Percentiles rank a stretch among this genome's conserved stretches.
phyloP scores from a whole-genome alignment of 2,113 vertebrate genomes.

The Pseudorhombus dupliciocellatus region DNA sequence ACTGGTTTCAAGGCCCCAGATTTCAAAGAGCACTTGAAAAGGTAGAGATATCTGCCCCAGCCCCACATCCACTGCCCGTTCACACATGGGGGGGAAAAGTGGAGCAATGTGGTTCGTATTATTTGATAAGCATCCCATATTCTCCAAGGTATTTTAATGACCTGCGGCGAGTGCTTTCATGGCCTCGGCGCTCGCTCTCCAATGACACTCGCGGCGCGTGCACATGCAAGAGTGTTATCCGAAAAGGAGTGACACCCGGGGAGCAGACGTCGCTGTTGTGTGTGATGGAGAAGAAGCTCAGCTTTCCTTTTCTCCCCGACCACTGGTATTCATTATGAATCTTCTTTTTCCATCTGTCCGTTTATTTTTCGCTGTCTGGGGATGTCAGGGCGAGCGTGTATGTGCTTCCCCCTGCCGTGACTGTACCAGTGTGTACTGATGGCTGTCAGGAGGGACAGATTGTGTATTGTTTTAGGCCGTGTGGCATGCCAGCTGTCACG shows the following conservation, averaged over 20 bases:
- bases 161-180: conserved; percentile 76
- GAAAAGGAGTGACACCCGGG: conserved; percentile 41
- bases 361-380: conserved; percentile 78
- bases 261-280: background rate
- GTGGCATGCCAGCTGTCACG: conserved; percentile 70
- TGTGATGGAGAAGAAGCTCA: conserved; percentile 43
- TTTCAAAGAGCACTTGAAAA: conserved; percentile 81
- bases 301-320: conserved; percentile 54
- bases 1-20: conserved; percentile 60
- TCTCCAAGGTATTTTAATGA: conserved; percentile 84
- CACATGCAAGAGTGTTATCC: conserved; percentile 39
- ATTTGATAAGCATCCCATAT: conserved; percentile 86
- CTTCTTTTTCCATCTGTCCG: conserved; percentile 68
- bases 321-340: conserved; percentile 74
- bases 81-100: conserved; percentile 53
- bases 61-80: conserved; percentile 59
- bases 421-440: conserved; percentile 57
- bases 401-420: conserved; percentile 54
- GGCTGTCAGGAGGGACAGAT: conserved; percentile 56
- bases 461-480: conserved; percentile 75
- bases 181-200: conserved; percentile 60
- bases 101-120: conserved; percentile 83
- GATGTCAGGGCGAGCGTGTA: conserved; percentile 56
- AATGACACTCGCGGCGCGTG: conserved; percentile 51
- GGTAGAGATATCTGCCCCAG: conserved; percentile 74